Conservation (phyloP, 2,888 invertebrate species). For the Thereva unica region DNA sequence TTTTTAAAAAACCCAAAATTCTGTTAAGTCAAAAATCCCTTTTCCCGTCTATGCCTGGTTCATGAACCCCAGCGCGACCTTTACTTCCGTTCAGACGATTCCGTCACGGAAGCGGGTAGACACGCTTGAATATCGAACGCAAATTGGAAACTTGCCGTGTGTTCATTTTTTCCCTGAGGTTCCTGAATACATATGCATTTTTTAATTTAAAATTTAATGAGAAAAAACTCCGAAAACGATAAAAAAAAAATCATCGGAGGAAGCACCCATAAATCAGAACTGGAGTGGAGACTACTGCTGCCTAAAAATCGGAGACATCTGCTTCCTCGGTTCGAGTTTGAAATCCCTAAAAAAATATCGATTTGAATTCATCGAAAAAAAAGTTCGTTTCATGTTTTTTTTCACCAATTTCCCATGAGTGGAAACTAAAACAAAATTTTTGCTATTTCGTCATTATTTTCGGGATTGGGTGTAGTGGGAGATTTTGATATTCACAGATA, state of each 20-base stretch:
- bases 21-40: neutral
- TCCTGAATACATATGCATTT: conserved; percentile 14
- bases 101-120: conserved; percentile 11
- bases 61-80: conserved; percentile 28
- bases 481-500: too few species aligned
- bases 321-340: conserved; percentile 2
- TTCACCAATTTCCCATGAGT: conserved; percentile 19
- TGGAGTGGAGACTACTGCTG: conserved; percentile 13
- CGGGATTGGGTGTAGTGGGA: too few species aligned
- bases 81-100: conserved; percentile 25
- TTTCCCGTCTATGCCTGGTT: conserved; percentile 2
- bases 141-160: neutral
- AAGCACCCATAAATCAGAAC: conserved; percentile 30
- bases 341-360: too few species aligned
- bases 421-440: neutral
- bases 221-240: conserved; percentile 5
- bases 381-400: neutral
- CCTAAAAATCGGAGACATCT: conserved; percentile 18
- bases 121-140: neutral
- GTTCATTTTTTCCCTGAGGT: neutral
- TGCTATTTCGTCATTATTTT: too few species aligned
- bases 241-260: neutral
- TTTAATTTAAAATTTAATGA: conserved; percentile 7
- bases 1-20: too few species aligned
- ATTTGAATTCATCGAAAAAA: too few species aligned